Conservation (phyloP, 64 coral and sea anemone genomes). For the Pocillopora damicornis region DNA sequence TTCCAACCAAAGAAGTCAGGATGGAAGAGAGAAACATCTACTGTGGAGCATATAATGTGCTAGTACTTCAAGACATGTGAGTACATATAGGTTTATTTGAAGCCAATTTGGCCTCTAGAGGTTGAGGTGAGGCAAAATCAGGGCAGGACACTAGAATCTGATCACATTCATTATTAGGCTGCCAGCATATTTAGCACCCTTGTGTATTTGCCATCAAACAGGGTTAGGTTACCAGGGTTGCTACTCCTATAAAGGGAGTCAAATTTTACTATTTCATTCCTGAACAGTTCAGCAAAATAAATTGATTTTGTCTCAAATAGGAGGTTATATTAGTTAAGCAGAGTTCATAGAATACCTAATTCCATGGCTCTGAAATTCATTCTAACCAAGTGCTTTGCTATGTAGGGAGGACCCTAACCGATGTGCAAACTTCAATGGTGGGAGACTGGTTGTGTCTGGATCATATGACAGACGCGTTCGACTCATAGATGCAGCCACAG, state of each 20-base stretch:
- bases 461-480: conserved; percentile 85
- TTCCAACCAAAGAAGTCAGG: conserved; percentile 56
- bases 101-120: background rate
- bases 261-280: too few species aligned
- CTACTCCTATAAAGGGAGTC: too few species aligned
- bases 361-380: background rate
- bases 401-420: conserved; percentile 80
- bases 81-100: background rate
- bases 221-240: too few species aligned
- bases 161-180: too few species aligned
- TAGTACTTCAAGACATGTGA: conserved; percentile 92
- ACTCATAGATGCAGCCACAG: conserved; percentile 70
- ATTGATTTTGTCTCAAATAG: too few species aligned
- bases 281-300: too few species aligned
- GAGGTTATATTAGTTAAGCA: too few species aligned
- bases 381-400: background rate
- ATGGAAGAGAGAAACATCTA: conserved; percentile 96
- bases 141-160: too few species aligned
- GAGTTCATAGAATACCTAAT: too few species aligned
- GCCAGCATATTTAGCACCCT: too few species aligned
- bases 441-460: conserved; percentile 74
- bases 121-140: too few species aligned
- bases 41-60: conserved; percentile 95
- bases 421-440: conserved; percentile 78
- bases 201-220: too few species aligned